Evolutionary conservation across 1,140 invertebrate species (phyloP).

Genomic region (Bombus pascuorum): DNA sequence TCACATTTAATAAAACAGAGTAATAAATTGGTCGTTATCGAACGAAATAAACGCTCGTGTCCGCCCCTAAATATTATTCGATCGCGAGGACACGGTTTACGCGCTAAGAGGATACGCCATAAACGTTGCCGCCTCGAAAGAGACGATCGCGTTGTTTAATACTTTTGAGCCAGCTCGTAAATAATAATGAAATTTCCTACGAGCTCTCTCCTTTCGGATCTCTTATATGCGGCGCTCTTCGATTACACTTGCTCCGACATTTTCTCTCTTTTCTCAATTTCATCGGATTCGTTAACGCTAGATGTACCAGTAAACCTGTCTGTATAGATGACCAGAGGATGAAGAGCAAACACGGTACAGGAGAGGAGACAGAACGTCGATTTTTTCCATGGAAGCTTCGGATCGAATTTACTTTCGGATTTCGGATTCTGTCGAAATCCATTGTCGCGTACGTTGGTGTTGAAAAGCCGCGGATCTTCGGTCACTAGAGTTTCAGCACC

Average conservation of each 20-base stretch:
- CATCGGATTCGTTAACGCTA: background rate
- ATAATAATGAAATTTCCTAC: conserved; percentile 22
- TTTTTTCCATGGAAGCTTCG: background rate
- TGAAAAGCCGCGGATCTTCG: background rate
- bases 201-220: background rate
- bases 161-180: conserved; percentile 4
- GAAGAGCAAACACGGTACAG: background rate
- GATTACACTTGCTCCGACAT: too few relatives aligned
- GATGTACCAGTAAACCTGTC: background rate
- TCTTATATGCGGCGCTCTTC: background rate
- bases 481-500: background rate
- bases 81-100: conserved; percentile 13
- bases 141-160: conserved; percentile 18
- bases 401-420: conserved; percentile 16
- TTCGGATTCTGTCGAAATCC: background rate
- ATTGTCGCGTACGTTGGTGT: conserved; percentile 1
- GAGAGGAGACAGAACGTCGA: background rate
- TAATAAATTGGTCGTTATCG: conserved; percentile 28
- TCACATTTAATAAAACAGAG: conserved; percentile 7
- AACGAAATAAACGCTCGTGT: background rate
- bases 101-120: background rate
- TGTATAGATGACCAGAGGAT: background rate
- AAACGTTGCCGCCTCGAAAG: background rate
- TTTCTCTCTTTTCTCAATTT: background rate
- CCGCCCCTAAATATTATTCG: conserved; percentile 34